These are phyloP conservation scores for Oxyruncus cristatus DNA, from an alignment of 2,113 vertebrate species.

Conservation along the genomic window DNA sequence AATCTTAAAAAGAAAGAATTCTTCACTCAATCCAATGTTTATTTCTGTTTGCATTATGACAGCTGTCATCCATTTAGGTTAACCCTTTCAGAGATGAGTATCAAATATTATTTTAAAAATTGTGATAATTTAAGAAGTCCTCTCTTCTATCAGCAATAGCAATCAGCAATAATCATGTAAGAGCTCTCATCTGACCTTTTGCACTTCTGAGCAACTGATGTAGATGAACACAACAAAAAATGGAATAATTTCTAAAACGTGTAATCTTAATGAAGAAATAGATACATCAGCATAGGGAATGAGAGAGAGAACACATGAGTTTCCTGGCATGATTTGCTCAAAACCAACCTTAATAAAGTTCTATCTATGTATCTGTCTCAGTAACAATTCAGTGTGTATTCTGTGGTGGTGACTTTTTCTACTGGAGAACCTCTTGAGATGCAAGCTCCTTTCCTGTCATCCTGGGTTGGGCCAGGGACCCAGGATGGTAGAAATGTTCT, in stretches of 20 bases:
- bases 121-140: neutral
- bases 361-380: neutral
- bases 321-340: neutral
- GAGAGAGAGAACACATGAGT: neutral
- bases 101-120: neutral
- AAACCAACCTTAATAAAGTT: neutral
- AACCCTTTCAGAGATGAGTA: neutral
- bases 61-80: neutral
- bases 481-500: neutral
- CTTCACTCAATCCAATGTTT: neutral
- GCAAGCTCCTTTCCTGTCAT: neutral
- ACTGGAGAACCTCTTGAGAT: neutral
- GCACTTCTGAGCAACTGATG: neutral
- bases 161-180: neutral
- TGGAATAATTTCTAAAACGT: neutral
- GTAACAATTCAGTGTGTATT: neutral
- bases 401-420: neutral
- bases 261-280: neutral
- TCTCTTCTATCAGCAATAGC: neutral
- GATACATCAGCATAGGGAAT: neutral
- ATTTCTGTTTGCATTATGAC: neutral
- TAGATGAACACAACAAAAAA: neutral
- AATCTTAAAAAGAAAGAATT: neutral
- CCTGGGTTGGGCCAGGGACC: accelerated
- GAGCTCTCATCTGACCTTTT: neutral